These are phyloP conservation scores for Euspilapteryx auroguttella DNA, from an alignment of 2,888 invertebrate genomes.

Conservation along the genomic window DNA sequence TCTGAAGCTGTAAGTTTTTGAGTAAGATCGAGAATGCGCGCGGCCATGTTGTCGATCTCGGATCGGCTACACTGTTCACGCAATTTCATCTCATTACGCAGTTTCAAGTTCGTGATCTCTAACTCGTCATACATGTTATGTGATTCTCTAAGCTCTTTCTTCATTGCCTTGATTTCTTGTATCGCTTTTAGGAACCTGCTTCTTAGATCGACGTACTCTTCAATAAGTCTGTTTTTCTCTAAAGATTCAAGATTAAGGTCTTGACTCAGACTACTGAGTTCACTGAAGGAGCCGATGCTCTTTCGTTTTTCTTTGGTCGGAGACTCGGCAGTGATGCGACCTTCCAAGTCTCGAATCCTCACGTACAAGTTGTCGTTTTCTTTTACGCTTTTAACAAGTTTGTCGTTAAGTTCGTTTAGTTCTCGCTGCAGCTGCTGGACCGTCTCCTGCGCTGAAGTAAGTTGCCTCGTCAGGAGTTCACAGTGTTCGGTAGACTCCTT, in stretches of 20 bases:
- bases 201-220: slow-evolving; percentile 78
- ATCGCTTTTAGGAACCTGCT: slow-evolving; percentile 81
- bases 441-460: slow-evolving; percentile 65
- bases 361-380: slow-evolving; percentile 76
- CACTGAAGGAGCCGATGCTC: slow-evolving; percentile 78
- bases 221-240: slow-evolving; percentile 75
- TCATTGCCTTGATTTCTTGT: slow-evolving; percentile 80
- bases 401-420: slow-evolving; percentile 67
- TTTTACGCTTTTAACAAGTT: slow-evolving; percentile 69
- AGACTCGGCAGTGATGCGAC: slow-evolving; percentile 48
- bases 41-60: slow-evolving; percentile 79
- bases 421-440: slow-evolving; percentile 71
- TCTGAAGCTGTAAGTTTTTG: slow-evolving; percentile 80
- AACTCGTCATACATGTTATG: slow-evolving; percentile 79
- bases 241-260: slow-evolving; percentile 73
- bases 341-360: slow-evolving; percentile 73
- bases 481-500: slow-evolving; percentile 70
- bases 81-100: slow-evolving; percentile 71
- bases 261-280: slow-evolving; percentile 77
- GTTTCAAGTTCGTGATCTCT: slow-evolving; percentile 75
- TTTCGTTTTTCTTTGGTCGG: slow-evolving; percentile 62
- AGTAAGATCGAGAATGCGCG: slow-evolving; percentile 81
- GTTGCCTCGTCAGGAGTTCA: slow-evolving; percentile 65
- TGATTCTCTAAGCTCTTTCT: slow-evolving; percentile 77
- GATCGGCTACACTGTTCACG: slow-evolving; percentile 67